Conservation (phyloP, 2,797 vertebrate genomes). For the Aulostomus chinensis region DNA sequence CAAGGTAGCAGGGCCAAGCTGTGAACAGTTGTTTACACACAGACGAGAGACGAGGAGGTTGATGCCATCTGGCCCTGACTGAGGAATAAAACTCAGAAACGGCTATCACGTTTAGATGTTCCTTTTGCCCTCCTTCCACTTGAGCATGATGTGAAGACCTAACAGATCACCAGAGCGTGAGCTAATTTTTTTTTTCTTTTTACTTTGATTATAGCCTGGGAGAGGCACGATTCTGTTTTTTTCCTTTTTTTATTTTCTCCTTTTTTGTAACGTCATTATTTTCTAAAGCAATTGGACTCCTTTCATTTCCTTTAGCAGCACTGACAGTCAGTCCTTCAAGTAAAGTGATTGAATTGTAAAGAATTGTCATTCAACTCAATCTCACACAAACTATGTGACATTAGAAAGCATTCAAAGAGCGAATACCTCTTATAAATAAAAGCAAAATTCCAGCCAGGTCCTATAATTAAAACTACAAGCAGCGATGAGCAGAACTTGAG, state of each 20-base stretch:
- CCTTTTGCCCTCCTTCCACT: conserved; percentile 25
- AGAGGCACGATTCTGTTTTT: conserved; percentile 2
- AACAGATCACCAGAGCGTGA: conserved; percentile 14
- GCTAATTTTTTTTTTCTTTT: conserved; percentile 3
- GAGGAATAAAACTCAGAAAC: conserved; percentile 26
- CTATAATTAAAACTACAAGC: too few relatives aligned
- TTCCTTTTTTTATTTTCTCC: conserved; percentile 5
- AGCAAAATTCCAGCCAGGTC: too few relatives aligned
- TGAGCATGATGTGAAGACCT: conserved; percentile 13
- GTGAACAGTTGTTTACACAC: conserved; percentile 59
- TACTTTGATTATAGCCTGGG: conserved; percentile 23
- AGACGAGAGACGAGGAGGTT: conserved; percentile 40
- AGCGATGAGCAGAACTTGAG: too few relatives aligned
- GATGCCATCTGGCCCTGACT: conserved; percentile 52
- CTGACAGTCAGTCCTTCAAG: conserved; percentile 11
- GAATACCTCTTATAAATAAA: too few relatives aligned
- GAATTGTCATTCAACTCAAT: too few relatives aligned
- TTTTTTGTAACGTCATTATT: conserved; percentile 46
- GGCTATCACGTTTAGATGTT: conserved; percentile 17
- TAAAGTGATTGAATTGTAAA: too few relatives aligned
- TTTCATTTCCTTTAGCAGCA: conserved; percentile 44
- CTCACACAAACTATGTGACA: too few relatives aligned
- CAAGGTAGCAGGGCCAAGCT: conserved; percentile 32
- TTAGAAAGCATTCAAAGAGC: too few relatives aligned
- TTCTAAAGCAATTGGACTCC: conserved; percentile 33